Percentiles rank a stretch among this genome's conserved stretches.
Conservation (phyloP, 1,140 invertebrate species). For the Condylostylus longicornis region DNA sequence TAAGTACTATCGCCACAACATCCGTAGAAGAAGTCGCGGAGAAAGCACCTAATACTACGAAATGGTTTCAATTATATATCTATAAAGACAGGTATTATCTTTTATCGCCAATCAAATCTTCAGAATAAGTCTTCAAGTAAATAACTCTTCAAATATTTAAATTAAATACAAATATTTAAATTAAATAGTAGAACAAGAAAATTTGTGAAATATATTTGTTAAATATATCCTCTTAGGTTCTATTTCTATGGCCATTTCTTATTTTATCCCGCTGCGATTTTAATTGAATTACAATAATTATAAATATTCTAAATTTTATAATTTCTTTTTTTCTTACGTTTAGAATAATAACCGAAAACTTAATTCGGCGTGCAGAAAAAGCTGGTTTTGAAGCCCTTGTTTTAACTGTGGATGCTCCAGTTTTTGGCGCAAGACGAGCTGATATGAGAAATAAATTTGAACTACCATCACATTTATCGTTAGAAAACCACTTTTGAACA, state of each 20-base stretch:
- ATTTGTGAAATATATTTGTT: not conserved
- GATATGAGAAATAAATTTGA: constrained; percentile 75
- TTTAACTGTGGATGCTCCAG: constrained; percentile 77
- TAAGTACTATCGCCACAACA: constrained; percentile 75
- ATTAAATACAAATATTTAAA: not conserved
- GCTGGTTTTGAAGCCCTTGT: constrained; percentile 79
- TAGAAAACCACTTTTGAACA: constrained; percentile 10
- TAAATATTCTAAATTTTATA: no score
- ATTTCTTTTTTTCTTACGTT: constrained; percentile 1
- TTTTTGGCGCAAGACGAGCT: constrained; percentile 63
- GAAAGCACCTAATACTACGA: constrained; percentile 54
- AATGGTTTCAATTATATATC: constrained; percentile 88
- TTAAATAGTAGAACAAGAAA: not conserved
- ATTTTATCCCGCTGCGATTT: no score
- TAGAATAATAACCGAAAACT: constrained; percentile 51
- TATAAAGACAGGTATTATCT: constrained; percentile 41
- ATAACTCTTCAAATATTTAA: no score
- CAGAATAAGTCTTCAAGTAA: no score
- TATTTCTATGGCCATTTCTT: no score
- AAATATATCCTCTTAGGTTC: no score
- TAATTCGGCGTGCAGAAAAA: constrained; percentile 65
- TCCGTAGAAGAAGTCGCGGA: constrained; percentile 76
- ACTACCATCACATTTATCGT: constrained; percentile 65
- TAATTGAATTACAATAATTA: no score
- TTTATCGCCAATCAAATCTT: no score